Conservation (phyloP, 2,888 invertebrate genomes). For the Hirtodrosophila duncani region DNA sequence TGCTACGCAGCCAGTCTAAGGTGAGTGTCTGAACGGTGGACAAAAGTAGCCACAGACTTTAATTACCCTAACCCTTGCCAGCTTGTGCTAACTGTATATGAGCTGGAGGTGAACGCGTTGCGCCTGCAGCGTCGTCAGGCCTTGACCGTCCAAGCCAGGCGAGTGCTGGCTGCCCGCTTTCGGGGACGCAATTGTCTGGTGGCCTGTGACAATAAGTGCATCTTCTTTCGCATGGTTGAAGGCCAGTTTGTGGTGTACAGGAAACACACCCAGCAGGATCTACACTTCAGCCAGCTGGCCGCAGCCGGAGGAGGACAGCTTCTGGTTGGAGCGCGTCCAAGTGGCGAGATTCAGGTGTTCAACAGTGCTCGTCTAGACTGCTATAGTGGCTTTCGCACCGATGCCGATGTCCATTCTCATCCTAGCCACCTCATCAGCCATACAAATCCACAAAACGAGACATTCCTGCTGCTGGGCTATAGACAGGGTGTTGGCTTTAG, state of each 20-base stretch:
- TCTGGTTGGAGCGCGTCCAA: constrained; percentile 57
- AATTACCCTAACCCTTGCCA: constrained; percentile 10
- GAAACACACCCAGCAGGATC: constrained; percentile 50
- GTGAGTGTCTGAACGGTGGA: constrained; percentile 48
- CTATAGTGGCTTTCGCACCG: constrained; percentile 60
- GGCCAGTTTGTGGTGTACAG: constrained; percentile 65
- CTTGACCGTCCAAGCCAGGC: constrained; percentile 54
- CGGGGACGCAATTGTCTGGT: constrained; percentile 65
- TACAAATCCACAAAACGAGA: constrained; percentile 52
- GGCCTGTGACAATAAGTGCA: constrained; percentile 60
- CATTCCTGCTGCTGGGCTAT: constrained; percentile 62
- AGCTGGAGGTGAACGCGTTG: constrained; percentile 42
- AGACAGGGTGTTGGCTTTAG: constrained; percentile 19
- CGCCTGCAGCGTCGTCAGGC: constrained; percentile 59
- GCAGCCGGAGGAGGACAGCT: constrained; percentile 48
- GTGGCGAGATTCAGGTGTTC: constrained; percentile 63
- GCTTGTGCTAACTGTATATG: constrained; percentile 64
- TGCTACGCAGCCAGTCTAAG: constrained; percentile 48
- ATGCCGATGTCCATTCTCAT: too few species aligned
- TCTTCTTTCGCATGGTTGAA: constrained; percentile 66
- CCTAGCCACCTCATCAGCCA: constrained; percentile 55
- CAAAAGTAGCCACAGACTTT: too few species aligned
- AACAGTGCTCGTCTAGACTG: constrained; percentile 70
- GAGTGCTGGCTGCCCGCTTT: constrained; percentile 55
- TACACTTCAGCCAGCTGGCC: constrained; percentile 58